Evolutionary conservation across 2,113 vertebrate genomes (phyloP), one percentile per base, ranked within the genome.

Genomic region (Macquaria ambigua): DNA sequence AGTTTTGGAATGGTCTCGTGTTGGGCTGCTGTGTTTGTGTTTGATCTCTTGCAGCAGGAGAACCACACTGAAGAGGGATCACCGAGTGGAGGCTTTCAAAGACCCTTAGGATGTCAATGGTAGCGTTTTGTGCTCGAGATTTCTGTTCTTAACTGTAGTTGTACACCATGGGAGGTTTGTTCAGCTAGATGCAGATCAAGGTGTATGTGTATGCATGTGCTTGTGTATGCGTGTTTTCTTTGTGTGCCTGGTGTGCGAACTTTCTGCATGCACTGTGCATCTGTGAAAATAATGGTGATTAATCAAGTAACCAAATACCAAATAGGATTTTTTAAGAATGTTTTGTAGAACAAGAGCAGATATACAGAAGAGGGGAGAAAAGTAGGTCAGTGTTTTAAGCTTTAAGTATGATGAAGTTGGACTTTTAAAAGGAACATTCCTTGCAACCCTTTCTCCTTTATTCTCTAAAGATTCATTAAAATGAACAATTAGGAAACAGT

Each of bases 31-130:
- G 83, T 79, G 81, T 88, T 91, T 72, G 83, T 79, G 81, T 88
- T 91, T 92, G 84, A 85, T 93, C 67, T 88, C 64, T 55, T 88
- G 73, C 80, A 83, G 87, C 69, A 25, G 74, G 73, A 89, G 77
- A 87, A 86, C 55, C 75, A 69, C 77, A 48, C 63, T 52, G 50
- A 48, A 85, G 76, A 86, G n/a, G 63, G 73, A 85, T 87, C 87
- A 88, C 87, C 58, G 11, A 83, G 74, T 70, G 82, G 79, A 79
- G 82, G 79, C 81, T 91, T 93, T 90, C 79, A 90, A 93, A 93
- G 79, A 83, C 86, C 85, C 82, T 84, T 58, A 85, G 91, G 88
- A 84, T 90, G 75, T 77, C 89, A 73, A 55, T 85, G 77, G 64
- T 69, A 48, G 74, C 56, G 81, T 91, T 90, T 87, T 87, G 79